These are phyloP conservation scores for Tipula helvola DNA, from an alignment of 2,888 invertebrate species.

Conservation along the genomic window DNA sequence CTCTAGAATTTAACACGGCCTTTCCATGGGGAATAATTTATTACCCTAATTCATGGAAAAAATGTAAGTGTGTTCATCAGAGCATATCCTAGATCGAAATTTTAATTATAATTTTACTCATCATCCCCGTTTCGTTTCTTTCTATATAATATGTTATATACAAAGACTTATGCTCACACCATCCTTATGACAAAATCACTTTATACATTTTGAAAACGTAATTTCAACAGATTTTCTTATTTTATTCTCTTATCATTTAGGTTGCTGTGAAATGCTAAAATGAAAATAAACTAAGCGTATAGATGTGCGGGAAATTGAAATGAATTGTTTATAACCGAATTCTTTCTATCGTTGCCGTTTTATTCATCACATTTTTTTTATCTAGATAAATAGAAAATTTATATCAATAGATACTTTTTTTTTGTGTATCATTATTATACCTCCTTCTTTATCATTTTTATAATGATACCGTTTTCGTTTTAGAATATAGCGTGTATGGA, in stretches of 20 bases:
- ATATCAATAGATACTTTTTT: background rate
- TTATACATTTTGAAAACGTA: background rate
- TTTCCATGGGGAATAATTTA: too few relatives aligned
- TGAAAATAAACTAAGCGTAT: background rate
- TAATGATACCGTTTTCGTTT: background rate
- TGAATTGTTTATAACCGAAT: background rate
- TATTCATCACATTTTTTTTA: background rate
- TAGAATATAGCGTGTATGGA: background rate
- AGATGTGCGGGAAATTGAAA: background rate
- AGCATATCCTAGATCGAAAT: too few relatives aligned
- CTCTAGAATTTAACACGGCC: too few relatives aligned
- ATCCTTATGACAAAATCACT: background rate
- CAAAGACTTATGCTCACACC: too few relatives aligned
- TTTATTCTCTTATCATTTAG: background rate
- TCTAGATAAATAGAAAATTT: background rate
- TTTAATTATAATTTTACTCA: too few relatives aligned
- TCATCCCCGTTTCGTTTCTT: too few relatives aligned
- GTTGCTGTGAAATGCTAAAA: background rate
- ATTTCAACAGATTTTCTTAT: background rate
- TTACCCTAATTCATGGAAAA: too few relatives aligned
- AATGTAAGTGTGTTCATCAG: too few relatives aligned
- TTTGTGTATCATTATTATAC: background rate
- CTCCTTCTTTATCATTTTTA: background rate
- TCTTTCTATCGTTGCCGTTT: background rate
- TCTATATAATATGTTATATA: too few relatives aligned